Evolutionary conservation across 2,888 invertebrate species (phyloP), one percentile per base, ranked within the genome.

Genomic region (Pocota personata): DNA sequence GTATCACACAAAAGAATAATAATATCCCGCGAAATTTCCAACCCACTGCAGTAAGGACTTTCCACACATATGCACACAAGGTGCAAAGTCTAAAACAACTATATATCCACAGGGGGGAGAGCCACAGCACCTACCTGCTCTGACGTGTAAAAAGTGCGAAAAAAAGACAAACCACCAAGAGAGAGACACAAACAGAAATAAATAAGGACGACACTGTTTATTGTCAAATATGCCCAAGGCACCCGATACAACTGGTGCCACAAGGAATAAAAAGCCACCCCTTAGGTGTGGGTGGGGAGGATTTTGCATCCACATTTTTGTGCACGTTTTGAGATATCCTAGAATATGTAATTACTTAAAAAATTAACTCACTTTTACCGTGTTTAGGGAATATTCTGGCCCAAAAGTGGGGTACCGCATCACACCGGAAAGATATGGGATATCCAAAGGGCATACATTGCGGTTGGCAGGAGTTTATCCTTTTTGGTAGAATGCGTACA

Each of bases 271-370:
- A n/a, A 62, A 40, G 12, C 55, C 46, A 60, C 35, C 64, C 40
- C 8, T 4, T 10, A 12, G 35, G 8, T 19, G 40, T 32, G 37
- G 24, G 27, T 2, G 14, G n/a, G 4, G 27, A 37, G 14, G 62
- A 57, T 58, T 43, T 52, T n/a, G 16, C 55, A 40, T 19, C 64
- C 35, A 52, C 52, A 27, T 40, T 73, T 52, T 76, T 62, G 46
- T 52, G 58, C 40, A 72, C 52, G 16, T 52, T 71, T 57, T 57
- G 30, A 43, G 58, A 73, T 78, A 73, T 73, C 69, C 84, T 79
- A 75, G 75, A 79, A 43, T 84, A 66, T 75, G 84, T 84, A 84
- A 84, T 84, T 84, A 84, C 84, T 84, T 79, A 84, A 84, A 84
- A 84, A 84, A 84, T 84, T 84, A 84, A 84, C 79, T 84, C 69